phyloP scores from a whole-genome alignment of 1,140 invertebrate genomes.

The Leptoteleia sp. region DNA sequence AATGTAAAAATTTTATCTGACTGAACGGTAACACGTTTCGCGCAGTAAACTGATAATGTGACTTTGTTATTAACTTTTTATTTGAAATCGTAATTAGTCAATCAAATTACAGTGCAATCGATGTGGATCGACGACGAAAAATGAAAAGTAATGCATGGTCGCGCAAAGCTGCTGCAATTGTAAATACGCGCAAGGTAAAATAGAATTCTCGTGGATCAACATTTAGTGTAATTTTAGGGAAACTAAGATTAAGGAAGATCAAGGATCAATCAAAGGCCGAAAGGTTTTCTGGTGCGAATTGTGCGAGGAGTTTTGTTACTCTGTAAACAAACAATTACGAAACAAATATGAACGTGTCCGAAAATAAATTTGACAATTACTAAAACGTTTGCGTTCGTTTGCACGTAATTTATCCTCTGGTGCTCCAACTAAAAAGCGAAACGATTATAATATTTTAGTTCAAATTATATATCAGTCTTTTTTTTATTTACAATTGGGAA shows the following conservation, averaged over 20 bases:
- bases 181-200: constrained; percentile 42
- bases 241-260: constrained; percentile 21
- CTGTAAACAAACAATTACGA: constrained; percentile 20
- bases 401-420: no score
- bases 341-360: constrained; percentile 23
- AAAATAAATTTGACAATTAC: constrained; percentile 42
- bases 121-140: neutral
- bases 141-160: no score
- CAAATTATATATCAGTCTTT: no score
- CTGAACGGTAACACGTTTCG: no score
- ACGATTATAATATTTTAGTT: no score
- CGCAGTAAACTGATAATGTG: no score
- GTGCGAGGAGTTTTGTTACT: constrained; percentile 30
- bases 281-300: constrained; percentile 8
- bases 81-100: neutral
- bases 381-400: constrained; percentile 1
- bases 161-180: constrained; percentile 31
- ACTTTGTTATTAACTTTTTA: no score
- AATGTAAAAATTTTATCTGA: no score
- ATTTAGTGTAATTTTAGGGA: constrained; percentile 46
- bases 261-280: constrained; percentile 1
- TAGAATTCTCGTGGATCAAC: constrained; percentile 36
- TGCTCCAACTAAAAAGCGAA: no score
- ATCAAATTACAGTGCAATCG: constrained; percentile 34
- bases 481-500: no score